These are phyloP conservation scores for Hipposideros larvatus DNA, from an alignment of 2,797 vertebrate species.

Conservation along the genomic window DNA sequence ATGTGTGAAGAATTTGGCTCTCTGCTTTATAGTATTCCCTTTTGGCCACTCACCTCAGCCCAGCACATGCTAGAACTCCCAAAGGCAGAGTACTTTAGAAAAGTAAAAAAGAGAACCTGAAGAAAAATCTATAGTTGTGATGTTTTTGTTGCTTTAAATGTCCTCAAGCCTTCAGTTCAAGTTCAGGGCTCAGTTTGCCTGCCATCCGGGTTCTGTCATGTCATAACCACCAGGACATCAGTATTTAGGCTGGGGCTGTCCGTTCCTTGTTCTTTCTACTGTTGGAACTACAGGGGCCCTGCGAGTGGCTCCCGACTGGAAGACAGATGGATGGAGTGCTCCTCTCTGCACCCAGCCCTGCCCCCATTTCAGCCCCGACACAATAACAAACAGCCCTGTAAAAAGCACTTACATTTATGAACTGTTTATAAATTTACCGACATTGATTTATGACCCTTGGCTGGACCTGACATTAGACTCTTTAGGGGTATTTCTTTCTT, in stretches of 20 bases:
- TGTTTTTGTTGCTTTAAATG: not conserved
- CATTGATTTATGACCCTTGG: constrained; percentile 89
- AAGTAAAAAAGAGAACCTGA: not conserved
- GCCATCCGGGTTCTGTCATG: not conserved
- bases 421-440: constrained; percentile 90
- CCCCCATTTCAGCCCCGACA: constrained; percentile 77
- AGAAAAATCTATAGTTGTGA: not conserved
- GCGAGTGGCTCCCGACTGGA: not conserved
- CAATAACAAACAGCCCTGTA: constrained; percentile 89
- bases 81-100: not conserved
- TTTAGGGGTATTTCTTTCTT: constrained; percentile 77
- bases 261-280: constrained; percentile 3
- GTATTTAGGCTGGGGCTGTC: rapidly evolving
- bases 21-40: not conserved
- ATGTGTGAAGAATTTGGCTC: not conserved
- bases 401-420: constrained; percentile 90
- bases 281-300: not conserved
- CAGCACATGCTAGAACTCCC: not conserved
- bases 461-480: constrained; percentile 87
- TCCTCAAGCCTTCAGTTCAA: not conserved
- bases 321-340: constrained; percentile 71
- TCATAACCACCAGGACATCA: not conserved
- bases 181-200: not conserved
- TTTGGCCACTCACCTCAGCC: not conserved
- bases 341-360: constrained; percentile 73